Conservation (phyloP, 2,888 invertebrate genomes). For the Parnassius orleans region DNA sequence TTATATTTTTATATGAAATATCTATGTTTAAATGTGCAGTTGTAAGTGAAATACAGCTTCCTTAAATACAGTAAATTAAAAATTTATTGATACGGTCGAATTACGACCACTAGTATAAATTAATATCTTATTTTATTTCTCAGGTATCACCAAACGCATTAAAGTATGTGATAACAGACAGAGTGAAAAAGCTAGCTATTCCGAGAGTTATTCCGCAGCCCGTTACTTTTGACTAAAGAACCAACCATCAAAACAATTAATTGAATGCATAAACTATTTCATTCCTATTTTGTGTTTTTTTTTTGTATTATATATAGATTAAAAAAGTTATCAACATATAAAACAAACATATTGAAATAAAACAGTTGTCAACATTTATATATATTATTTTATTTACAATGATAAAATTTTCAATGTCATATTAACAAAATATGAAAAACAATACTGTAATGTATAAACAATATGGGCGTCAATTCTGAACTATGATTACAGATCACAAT, state of each 20-base stretch:
- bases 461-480: conserved; percentile 26
- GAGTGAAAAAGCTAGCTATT: conserved; percentile 61
- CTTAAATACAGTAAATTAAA: too few relatives aligned
- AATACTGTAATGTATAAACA: conserved; percentile 12
- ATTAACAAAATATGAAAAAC: conserved; percentile 41
- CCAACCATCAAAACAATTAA: not conserved
- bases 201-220: conserved; percentile 48
- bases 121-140: not conserved
- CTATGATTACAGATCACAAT: conserved; percentile 47
- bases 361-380: conserved; percentile 38
- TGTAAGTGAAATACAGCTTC: too few relatives aligned
- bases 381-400: conserved; percentile 53
- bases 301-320: too few relatives aligned
- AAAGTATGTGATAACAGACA: conserved; percentile 61
- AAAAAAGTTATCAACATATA: not conserved
- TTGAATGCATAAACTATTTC: too few relatives aligned
- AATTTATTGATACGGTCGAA: too few relatives aligned
- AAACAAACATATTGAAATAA: conserved; percentile 31
- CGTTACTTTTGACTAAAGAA: not conserved
- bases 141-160: conserved; percentile 65
- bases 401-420: conserved; percentile 47
- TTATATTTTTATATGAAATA: too few relatives aligned
- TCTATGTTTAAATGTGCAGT: too few relatives aligned
- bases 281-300: too few relatives aligned
- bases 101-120: too few relatives aligned